phyloP scores from a whole-genome alignment of 2,113 vertebrate genomes.

The Podarcis cretensis region DNA sequence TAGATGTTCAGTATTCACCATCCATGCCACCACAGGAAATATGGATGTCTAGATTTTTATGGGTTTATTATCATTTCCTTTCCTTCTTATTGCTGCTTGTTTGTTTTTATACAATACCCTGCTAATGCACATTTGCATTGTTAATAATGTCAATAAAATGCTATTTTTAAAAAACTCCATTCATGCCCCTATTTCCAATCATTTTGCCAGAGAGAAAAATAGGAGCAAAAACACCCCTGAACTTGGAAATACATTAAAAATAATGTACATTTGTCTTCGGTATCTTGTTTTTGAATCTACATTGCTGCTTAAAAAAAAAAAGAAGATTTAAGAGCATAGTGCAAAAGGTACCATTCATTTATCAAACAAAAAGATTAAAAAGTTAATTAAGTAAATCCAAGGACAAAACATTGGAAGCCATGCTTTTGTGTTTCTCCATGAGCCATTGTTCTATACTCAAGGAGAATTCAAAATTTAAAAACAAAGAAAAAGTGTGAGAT shows the following conservation, averaged over 20 bases:
- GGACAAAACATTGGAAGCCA: constrained; percentile 34
- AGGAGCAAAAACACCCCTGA: constrained; percentile 25
- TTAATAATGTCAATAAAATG: too few species aligned
- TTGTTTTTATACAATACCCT: too few species aligned
- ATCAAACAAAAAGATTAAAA: constrained; percentile 28
- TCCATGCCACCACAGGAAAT: too few species aligned
- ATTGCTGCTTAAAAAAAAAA: background rate
- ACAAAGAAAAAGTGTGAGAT: background rate
- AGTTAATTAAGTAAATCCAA: constrained; percentile 45
- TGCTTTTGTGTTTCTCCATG: constrained; percentile 14
- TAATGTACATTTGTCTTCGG: background rate
- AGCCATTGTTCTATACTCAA: constrained; percentile 26
- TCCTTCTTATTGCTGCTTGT: too few species aligned
- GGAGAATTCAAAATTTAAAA: background rate
- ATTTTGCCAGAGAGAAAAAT: constrained; percentile 16
- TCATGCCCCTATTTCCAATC: background rate
- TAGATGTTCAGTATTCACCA: too few species aligned
- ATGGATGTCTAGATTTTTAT: too few species aligned
- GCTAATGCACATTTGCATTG: too few species aligned
- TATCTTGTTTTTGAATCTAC: constrained; percentile 4
- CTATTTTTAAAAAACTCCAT: background rate
- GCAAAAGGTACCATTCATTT: constrained; percentile 3
- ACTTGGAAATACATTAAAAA: background rate
- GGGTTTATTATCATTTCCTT: too few species aligned
- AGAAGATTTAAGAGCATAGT: background rate